phyloP scores from a whole-genome alignment of 2,888 invertebrate species.

The Julus scanicus region DNA sequence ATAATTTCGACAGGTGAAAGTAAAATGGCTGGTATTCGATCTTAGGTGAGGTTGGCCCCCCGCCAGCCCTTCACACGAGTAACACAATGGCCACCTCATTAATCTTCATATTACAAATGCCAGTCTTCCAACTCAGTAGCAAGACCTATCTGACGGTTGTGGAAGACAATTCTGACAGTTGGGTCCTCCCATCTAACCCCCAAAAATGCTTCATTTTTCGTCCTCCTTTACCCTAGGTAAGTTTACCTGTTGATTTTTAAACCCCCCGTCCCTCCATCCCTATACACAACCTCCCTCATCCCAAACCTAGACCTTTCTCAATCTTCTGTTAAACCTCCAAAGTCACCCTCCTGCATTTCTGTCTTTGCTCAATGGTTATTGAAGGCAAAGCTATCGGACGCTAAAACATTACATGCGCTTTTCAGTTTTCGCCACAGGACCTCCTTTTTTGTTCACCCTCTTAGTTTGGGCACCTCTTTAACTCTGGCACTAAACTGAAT shows the following conservation, averaged over 20 bases:
- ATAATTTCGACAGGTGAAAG: constrained; percentile 49
- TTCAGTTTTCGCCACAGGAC: not conserved
- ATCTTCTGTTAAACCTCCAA: not conserved
- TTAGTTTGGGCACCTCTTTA: not conserved
- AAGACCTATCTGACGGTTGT: constrained; percentile 43
- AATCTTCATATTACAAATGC: constrained; percentile 56
- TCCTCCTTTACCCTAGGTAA: not conserved
- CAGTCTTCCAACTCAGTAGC: constrained; percentile 55
- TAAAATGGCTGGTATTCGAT: constrained; percentile 54
- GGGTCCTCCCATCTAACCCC: constrained; percentile 49
- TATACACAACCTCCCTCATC: constrained; percentile 18
- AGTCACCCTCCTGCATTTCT: not conserved
- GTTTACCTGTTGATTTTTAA: constrained; percentile 20
- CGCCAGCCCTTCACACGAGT: constrained; percentile 51
- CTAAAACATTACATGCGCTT: not conserved
- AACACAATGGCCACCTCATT: constrained; percentile 54
- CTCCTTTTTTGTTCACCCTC: not conserved
- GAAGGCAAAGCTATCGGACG: not conserved
- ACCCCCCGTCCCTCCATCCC: not conserved
- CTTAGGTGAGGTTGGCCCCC: constrained; percentile 52
- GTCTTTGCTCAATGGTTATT: constrained; percentile 11
- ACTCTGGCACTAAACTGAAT: not conserved
- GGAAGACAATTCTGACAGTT: constrained; percentile 52
- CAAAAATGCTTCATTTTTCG: constrained; percentile 38
- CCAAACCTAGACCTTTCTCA: constrained; percentile 5